Base-by-base conservation (phyloP, 1,140 invertebrate genomes). In the Cylas formicarius region DNA sequence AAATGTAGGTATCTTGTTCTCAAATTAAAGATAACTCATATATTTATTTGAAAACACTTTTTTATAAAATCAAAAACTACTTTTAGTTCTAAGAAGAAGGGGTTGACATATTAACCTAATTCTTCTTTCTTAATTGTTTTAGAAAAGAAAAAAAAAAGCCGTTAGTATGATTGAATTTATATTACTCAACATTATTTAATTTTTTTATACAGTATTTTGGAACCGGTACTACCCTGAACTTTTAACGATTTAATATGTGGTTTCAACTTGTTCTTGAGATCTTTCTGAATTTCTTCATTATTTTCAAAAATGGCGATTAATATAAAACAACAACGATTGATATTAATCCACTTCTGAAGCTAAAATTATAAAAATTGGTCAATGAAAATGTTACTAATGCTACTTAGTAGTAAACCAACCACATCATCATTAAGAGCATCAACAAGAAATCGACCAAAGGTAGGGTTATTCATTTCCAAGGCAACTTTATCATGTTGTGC, bases 311-410 rank as follows among this genome's bases (percentile, higher is more conserved):
- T 42, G 19, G 70, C 56, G 7, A 80, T 51, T 29, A 81, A 57
- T 7, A 81, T 55, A 48, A 79, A 82, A 39, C 76, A 80, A 4
- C 70, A 75, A 35, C 79, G 68, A 53, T 82, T 82, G 17, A 69
- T 67, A 42, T 64, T 52, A 26, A 77, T 58, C 76, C 76, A 81
- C 14, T 53, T 48, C 23, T 69, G 50, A 1, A 78, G 45, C 56
- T 72, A 50, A 31, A 68, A 50, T 3, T 27, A 19, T 47, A 28
- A 45, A 38, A 27, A 42, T 21, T 22, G 9, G 4, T 36, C 35
- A 39, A 45, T 48, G 8, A 40, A 26, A 29, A 24, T 36, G 17
- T 18, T 23, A 33, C 41, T 32, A 31, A 46, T 44, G 24, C 48
- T 37, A 42, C 20, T 20, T n/a, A n/a, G 49, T 46, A 59, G 3